phyloP scores from a whole-genome alignment of 2,113 vertebrate species.

The Brevimyrus niger region DNA sequence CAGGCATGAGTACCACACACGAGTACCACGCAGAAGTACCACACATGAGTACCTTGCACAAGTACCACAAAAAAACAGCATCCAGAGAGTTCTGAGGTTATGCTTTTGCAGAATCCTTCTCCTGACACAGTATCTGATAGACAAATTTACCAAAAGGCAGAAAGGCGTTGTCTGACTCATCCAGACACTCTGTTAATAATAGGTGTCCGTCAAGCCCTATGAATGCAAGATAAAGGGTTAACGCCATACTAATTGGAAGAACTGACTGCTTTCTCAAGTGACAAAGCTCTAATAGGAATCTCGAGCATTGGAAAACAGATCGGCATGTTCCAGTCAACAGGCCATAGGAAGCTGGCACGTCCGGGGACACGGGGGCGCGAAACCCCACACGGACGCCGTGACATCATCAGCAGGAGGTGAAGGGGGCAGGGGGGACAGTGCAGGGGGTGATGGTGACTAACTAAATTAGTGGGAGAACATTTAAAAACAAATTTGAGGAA shows the following conservation, averaged over 20 bases:
- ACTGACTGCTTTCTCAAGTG: not conserved
- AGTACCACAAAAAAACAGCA: not conserved
- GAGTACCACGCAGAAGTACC: not conserved
- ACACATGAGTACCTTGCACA: not conserved
- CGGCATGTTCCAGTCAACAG: not conserved
- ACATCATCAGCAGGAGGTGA: not conserved
- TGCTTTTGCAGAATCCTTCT: not conserved
- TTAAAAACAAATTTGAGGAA: no score
- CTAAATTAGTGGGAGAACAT: no score
- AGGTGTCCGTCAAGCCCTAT: not conserved
- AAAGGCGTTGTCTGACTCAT: not conserved
- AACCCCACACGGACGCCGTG: constrained; percentile 7
- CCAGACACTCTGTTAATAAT: not conserved
- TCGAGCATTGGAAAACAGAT: not conserved
- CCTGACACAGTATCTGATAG: not conserved
- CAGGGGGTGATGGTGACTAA: not conserved
- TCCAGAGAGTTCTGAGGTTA: not conserved
- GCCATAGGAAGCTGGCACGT: not conserved
- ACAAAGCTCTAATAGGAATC: not conserved
- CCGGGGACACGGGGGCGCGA: not conserved
- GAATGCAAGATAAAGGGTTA: not conserved
- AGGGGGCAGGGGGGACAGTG: not conserved
- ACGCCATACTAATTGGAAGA: not conserved
- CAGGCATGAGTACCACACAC: not conserved
- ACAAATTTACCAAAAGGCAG: not conserved